Evolutionary conservation across 2,888 invertebrate genomes (phyloP).

Genomic region (Eurois occulta): DNA sequence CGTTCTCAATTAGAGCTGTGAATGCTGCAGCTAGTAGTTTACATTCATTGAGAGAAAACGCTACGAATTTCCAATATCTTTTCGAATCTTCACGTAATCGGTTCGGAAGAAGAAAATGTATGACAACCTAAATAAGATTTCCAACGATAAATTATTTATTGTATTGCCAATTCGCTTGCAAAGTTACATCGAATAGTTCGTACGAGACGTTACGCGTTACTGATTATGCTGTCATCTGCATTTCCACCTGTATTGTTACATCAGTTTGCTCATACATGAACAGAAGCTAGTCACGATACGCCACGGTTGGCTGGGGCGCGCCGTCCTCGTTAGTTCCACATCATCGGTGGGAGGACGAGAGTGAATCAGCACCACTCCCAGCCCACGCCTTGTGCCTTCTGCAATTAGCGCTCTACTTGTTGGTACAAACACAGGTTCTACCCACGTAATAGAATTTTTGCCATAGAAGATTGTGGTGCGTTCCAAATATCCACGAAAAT

Average conservation of each 20-base stretch:
- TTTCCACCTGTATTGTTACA: conserved; percentile 65
- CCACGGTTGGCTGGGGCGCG: conserved; percentile 77
- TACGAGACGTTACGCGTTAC: conserved; percentile 50
- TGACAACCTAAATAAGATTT: conserved; percentile 9
- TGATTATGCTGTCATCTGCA: conserved; percentile 60
- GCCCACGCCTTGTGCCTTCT: conserved; percentile 66
- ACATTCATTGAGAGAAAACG: conserved; percentile 47
- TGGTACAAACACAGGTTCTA: conserved; percentile 38
- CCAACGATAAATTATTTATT: conserved; percentile 25
- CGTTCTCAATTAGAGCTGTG: conserved; percentile 74
- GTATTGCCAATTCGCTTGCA: conserved; percentile 30
- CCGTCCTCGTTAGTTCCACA: conserved; percentile 80
- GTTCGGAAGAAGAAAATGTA: conserved; percentile 15
- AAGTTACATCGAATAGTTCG: conserved; percentile 28
- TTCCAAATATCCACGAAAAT: conserved; percentile 21
- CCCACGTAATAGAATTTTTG: conserved; percentile 2
- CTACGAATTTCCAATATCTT: conserved; percentile 14
- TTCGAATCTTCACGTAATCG: conserved; percentile 16
- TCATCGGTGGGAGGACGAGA: conserved; percentile 82
- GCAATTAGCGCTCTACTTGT: conserved; percentile 63
- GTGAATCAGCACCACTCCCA: conserved; percentile 82
- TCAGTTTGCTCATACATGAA: conserved; percentile 64
- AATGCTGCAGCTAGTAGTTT: conserved; percentile 58
- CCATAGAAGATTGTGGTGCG: background rate
- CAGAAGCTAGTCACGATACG: conserved; percentile 80